A percentile compares a stretch with the other conserved stretches of the same genome.
These are phyloP conservation scores for Harpegnathos saltator DNA, from an alignment of 1,140 invertebrate genomes.

Conservation along the genomic window DNA sequence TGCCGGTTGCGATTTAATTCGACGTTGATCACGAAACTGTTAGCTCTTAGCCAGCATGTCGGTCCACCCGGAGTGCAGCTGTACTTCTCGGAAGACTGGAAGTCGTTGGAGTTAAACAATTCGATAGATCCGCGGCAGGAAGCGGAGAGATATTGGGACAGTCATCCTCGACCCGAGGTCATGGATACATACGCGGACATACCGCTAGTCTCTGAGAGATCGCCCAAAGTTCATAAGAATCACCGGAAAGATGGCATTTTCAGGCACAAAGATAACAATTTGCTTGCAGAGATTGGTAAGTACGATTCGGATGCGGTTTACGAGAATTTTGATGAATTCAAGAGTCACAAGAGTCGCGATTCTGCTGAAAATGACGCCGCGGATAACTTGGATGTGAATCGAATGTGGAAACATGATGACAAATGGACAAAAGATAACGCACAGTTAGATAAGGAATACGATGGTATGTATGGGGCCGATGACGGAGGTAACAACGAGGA, in stretches of 20 bases:
- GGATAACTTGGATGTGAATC: slow-evolving; percentile 40
- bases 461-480: slow-evolving; percentile 74
- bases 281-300: slow-evolving; percentile 38
- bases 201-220: slow-evolving; percentile 66
- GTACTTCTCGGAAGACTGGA: slow-evolving; percentile 83
- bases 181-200: slow-evolving; percentile 44
- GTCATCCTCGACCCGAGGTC: slow-evolving; percentile 69
- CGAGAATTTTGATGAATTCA: slow-evolving; percentile 39
- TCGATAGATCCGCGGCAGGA: slow-evolving; percentile 81
- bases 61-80: slow-evolving; percentile 89
- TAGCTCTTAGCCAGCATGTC: slow-evolving; percentile 90
- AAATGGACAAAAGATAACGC: slow-evolving; percentile 72
- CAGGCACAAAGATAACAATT: slow-evolving; percentile 49
- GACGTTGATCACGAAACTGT: slow-evolving; percentile 88
- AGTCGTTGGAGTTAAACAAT: slow-evolving; percentile 84
- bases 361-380: slow-evolving; percentile 12
- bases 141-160: slow-evolving; percentile 80
- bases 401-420: slow-evolving; percentile 64
- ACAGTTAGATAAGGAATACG: slow-evolving; percentile 75
- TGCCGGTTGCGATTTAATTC: slow-evolving; percentile 91
- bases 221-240: slow-evolving; percentile 53
- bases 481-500: slow-evolving; percentile 49
- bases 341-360: slow-evolving; percentile 32
- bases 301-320: slow-evolving; percentile 56
- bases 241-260: slow-evolving; percentile 34